phyloP scores from a whole-genome alignment of 2,797 vertebrate species.

The Microhierax caerulescens region DNA sequence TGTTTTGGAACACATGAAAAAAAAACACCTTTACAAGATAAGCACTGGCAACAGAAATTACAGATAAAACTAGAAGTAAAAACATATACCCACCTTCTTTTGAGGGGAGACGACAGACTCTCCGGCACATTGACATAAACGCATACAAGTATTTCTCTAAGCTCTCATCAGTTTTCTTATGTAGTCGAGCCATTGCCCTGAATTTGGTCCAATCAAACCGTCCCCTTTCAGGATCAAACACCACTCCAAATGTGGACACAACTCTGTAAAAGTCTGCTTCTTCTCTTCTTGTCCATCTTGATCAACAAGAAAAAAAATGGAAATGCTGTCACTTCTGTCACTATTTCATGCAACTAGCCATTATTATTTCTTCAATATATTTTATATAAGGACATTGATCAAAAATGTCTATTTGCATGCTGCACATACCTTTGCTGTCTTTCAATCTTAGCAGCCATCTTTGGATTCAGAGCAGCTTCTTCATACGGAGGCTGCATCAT shows the following conservation, averaged over 20 bases:
- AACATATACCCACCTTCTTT: constrained; percentile 82
- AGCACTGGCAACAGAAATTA: not conserved
- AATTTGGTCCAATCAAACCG: constrained; percentile 99
- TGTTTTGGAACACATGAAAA: not conserved
- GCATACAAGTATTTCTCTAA: constrained; percentile 96
- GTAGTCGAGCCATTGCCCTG: constrained; percentile 94
- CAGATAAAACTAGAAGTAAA: not conserved
- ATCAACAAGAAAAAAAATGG: not conserved
- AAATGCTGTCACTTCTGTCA: not conserved
- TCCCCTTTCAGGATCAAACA: constrained; percentile 91
- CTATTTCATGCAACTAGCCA: not conserved
- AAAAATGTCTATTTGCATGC: not conserved
- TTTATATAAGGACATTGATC: rapidly evolving
- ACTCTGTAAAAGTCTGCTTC: constrained; percentile 98
- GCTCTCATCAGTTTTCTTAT: constrained; percentile 98
- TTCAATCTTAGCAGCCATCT: constrained; percentile 97
- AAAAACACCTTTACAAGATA: not conserved
- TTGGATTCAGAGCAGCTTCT: constrained; percentile 89
- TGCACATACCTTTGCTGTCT: constrained; percentile 91
- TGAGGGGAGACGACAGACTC: constrained; percentile 92
- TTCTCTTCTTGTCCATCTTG: constrained; percentile 95
- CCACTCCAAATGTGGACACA: constrained; percentile 97
- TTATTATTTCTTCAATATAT: not conserved
- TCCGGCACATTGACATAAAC: constrained; percentile 95
- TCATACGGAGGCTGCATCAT: constrained; percentile 83